A percentile compares a stretch with the other conserved stretches of the same genome.
These are phyloP conservation scores for Prinia subflava DNA, from an alignment of 2,113 vertebrate genomes.

Conservation along the genomic window DNA sequence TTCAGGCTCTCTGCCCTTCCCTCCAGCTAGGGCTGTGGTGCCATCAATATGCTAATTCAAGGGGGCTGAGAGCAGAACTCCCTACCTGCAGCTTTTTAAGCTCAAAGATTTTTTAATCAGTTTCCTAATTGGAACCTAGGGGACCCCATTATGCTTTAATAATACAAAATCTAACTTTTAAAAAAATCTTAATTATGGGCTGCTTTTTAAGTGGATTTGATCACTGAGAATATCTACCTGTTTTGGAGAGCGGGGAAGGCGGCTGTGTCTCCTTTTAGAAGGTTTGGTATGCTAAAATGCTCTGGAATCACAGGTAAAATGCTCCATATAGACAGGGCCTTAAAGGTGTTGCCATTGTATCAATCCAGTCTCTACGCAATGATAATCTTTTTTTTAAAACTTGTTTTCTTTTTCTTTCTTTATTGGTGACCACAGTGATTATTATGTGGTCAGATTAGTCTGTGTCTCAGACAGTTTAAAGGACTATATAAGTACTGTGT, in stretches of 20 bases:
- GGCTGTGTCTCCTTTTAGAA: background rate
- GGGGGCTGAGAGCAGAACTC: constrained; percentile 39
- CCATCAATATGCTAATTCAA: constrained; percentile 57
- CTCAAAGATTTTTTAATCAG: constrained; percentile 62
- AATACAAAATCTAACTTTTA: constrained; percentile 67
- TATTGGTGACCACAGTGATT: background rate
- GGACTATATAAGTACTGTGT: background rate
- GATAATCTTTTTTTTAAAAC: background rate
- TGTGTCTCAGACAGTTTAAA: background rate
- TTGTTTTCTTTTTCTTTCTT: background rate
- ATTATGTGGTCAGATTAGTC: background rate
- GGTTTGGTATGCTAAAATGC: background rate
- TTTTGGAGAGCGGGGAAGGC: accelerated
- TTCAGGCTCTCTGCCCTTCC: background rate
- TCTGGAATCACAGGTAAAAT: constrained; percentile 8
- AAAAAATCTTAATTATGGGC: constrained; percentile 66
- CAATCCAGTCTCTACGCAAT: background rate
- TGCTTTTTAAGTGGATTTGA: constrained; percentile 62
- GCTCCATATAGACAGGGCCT: background rate
- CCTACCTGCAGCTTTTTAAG: constrained; percentile 59
- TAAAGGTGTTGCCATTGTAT: background rate
- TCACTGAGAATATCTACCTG: constrained; percentile 11
- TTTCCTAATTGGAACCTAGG: constrained; percentile 69
- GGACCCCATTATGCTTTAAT: constrained; percentile 70
- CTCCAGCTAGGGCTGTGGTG: constrained; percentile 3